Evolutionary conservation across 2,797 vertebrate genomes (phyloP).

Genomic region (Eutrigla gurnardus): DNA sequence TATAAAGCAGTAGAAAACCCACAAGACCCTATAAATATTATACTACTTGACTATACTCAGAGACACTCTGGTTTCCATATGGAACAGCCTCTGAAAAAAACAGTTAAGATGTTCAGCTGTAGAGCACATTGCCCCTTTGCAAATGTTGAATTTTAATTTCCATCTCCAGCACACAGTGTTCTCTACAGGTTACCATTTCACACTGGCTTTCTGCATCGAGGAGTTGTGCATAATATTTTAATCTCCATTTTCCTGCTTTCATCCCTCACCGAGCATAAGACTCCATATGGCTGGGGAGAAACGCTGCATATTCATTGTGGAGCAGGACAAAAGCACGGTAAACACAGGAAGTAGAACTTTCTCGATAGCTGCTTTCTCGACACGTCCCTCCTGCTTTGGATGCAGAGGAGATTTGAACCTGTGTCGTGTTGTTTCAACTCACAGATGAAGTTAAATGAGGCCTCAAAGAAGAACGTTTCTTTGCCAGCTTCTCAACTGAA

Average conservation of each 20-base stretch:
- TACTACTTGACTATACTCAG: background rate
- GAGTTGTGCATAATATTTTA: background rate
- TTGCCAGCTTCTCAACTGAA: background rate
- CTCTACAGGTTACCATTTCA: background rate
- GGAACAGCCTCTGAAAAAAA: background rate
- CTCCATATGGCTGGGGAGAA: background rate
- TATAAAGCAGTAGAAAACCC: background rate
- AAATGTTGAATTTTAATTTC: background rate
- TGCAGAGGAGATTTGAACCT: background rate
- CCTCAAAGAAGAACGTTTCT: background rate
- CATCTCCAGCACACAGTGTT: background rate
- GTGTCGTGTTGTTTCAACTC: background rate
- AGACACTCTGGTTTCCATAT: background rate
- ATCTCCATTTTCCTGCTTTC: slow-evolving; percentile 1
- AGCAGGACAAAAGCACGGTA: background rate
- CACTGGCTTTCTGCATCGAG: background rate
- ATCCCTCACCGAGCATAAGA: background rate
- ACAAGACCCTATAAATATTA: background rate
- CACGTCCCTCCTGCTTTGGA: background rate
- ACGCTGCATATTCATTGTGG: background rate
- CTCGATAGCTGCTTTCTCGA: background rate
- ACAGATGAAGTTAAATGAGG: background rate
- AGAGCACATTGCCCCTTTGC: background rate
- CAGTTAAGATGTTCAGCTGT: background rate
- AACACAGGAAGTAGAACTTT: background rate